Evolutionary conservation across 2,113 vertebrate genomes (phyloP), one percentile per base, ranked within the genome.

Genomic region (Crotophaga sulcirostris): DNA sequence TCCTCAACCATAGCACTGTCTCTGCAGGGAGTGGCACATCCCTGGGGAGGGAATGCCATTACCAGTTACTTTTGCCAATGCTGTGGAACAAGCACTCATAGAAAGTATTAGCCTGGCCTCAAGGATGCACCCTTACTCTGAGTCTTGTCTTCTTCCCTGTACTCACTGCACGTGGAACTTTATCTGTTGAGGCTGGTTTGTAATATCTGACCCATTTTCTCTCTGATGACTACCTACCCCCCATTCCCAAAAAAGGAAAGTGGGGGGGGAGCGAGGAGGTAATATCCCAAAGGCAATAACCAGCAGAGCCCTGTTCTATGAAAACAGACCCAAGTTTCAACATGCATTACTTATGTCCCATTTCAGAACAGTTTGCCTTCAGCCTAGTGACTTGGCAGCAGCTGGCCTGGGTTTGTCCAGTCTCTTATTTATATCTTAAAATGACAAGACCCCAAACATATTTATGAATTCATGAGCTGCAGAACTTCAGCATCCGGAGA

Each of bases 291-390:
- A 85, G 66, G 45, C 60, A 89, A 78, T 74, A 76, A 64, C 36
- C 44, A 93, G 72, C 28, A 85, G 15, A 34, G 38, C 19, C 34
- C 70, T 68, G 10, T 36, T 87, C 49, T 72, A 7, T 55, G 84
- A 83, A 58, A 77, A 54, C 2, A 40, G 51, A 74, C 47, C 40
- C 59, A 67, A 29, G 54, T 93, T 97, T 94, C 93, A 89, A 94
- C 86, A 91, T 6, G 34, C 40, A 26, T 83, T 86, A 80, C 85
- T 94, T 91, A 91, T 96, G 67, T 89, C 89, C 89, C 70, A 87
- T 87, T 97, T 97, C 84, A 44, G 95, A 97, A 96, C 49, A 26
- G 45, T 96, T 96, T 5, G 40, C 85, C 93, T 97, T 97, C 92
- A 95, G 51, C 94, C 94, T 66, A 89, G 91, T 91, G 86, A 75